Conservation (phyloP, 2,113 vertebrate genomes). For the Campylomormyrus numenius region DNA sequence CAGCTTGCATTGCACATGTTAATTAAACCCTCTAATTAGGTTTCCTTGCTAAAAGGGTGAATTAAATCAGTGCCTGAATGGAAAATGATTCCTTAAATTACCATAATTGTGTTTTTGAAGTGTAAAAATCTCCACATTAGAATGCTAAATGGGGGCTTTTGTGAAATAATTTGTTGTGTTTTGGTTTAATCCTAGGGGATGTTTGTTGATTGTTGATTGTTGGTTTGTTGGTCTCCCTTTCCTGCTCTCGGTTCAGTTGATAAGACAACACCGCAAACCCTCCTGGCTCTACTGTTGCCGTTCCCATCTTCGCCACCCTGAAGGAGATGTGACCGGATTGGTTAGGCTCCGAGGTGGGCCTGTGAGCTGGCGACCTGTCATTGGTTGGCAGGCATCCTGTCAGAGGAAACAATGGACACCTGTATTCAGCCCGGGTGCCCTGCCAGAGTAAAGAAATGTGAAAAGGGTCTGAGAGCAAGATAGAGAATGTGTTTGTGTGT, state of each 20-base stretch:
- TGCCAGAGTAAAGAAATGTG: conserved; percentile 11
- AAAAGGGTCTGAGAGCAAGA: conserved; percentile 10
- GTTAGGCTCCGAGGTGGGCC: conserved; percentile 6
- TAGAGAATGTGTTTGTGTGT: conserved; percentile 8
- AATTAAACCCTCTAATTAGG: conserved; percentile 66
- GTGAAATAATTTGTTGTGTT: conserved; percentile 58
- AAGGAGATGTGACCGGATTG: neutral
- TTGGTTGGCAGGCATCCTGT: neutral
- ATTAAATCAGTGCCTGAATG: conserved; percentile 63
- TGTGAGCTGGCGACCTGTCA: neutral
- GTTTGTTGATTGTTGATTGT: conserved; percentile 12
- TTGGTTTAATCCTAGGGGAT: conserved; percentile 26
- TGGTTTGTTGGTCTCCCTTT: neutral
- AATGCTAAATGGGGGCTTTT: conserved; percentile 46
- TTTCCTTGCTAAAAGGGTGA: conserved; percentile 60
- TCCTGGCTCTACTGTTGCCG: neutral
- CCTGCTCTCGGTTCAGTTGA: neutral
- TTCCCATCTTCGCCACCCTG: neutral
- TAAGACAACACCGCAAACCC: neutral
- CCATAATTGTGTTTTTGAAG: conserved; percentile 55
- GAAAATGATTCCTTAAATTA: conserved; percentile 20
- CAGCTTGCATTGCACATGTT: conserved; percentile 62
- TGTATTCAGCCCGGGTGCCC: neutral
- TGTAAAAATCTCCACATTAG: conserved; percentile 58
- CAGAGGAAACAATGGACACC: conserved; percentile 12